These are phyloP conservation scores for Phylloscopus trochiloides DNA, from an alignment of 2,113 vertebrate genomes.

Conservation along the genomic window DNA sequence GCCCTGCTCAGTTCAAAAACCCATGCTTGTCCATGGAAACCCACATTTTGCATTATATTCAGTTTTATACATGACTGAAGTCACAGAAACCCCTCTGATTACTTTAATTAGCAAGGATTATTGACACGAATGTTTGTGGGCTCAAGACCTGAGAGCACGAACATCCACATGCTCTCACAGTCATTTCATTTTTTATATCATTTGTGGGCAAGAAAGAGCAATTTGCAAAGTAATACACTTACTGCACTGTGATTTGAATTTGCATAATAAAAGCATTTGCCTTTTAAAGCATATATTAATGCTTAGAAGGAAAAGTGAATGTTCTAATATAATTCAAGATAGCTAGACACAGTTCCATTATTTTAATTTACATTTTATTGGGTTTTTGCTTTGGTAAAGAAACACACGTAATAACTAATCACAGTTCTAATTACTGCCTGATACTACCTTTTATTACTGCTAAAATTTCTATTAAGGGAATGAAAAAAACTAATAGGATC, in stretches of 20 bases:
- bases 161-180: not conserved
- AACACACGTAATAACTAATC: constrained; percentile 55
- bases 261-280: constrained; percentile 57
- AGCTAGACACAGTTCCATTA: constrained; percentile 46
- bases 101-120: not conserved
- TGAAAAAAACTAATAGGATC: constrained; percentile 57
- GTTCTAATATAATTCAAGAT: constrained; percentile 38
- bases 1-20: not conserved
- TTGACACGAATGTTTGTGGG: not conserved
- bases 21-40: not conserved
- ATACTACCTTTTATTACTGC: constrained; percentile 62
- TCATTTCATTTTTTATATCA: not conserved
- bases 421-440: constrained; percentile 50
- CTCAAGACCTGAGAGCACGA: not conserved
- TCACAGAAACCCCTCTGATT: not conserved
- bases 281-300: constrained; percentile 38
- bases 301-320: constrained; percentile 1
- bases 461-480: constrained; percentile 64
- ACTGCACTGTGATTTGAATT: constrained; percentile 28
- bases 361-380: constrained; percentile 59
- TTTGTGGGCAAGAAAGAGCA: constrained; percentile 5
- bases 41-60: not conserved
- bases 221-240: constrained; percentile 35
- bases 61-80: not conserved
- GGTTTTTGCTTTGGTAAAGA: constrained; percentile 46